phyloP scores from a whole-genome alignment of 2,888 invertebrate genomes.

The Baronia brevicornis region DNA sequence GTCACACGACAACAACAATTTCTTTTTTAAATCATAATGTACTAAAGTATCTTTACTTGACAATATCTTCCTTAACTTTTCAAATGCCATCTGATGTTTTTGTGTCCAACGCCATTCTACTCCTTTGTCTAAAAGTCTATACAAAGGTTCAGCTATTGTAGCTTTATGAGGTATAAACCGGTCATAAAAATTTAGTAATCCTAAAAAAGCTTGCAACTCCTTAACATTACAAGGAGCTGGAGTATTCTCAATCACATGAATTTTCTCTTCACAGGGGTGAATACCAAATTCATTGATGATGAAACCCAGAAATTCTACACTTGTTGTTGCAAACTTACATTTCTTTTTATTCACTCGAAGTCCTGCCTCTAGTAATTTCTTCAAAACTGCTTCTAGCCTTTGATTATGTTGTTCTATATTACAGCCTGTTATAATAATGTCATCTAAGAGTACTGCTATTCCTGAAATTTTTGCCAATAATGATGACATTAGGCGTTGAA shows the following conservation, averaged over 20 bases:
- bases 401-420: constrained; percentile 1
- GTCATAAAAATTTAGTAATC: constrained; percentile 13
- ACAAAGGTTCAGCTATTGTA: constrained; percentile 4
- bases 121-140: constrained; percentile 1
- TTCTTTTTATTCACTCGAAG: constrained; percentile 7
- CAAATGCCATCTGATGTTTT: constrained; percentile 18
- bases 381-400: constrained; percentile 4
- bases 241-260: background rate
- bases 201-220: constrained; percentile 12
- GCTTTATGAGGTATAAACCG: constrained; percentile 5
- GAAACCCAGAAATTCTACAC: constrained; percentile 11
- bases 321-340: constrained; percentile 8
- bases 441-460: constrained; percentile 4
- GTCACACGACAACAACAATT: constrained; percentile 19
- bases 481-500: constrained; percentile 3
- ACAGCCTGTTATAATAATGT: background rate
- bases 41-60: constrained; percentile 13
- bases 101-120: constrained; percentile 4
- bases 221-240: constrained; percentile 6
- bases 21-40: constrained; percentile 9
- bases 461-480: constrained; percentile 2
- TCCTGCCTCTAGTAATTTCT: constrained; percentile 5
- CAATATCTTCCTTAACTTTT: constrained; percentile 19
- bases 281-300: constrained; percentile 10
- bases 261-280: constrained; percentile 9